Evolutionary conservation across 1,140 invertebrate species (phyloP).

Genomic region (Caligus rogercresseyi): DNA sequence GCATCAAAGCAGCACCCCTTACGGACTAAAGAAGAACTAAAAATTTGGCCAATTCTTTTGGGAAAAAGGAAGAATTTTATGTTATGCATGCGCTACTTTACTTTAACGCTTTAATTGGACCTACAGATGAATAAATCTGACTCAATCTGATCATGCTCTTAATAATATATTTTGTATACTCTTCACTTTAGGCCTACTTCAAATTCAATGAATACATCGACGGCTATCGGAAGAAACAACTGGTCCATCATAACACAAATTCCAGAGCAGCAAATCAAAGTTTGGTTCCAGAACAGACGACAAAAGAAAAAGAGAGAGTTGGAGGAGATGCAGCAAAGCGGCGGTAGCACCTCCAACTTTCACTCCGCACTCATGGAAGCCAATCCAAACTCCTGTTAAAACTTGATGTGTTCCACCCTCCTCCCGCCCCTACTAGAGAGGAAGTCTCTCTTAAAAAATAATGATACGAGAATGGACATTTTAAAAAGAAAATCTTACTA

Average conservation of each 20-base stretch:
- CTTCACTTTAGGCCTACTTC: conserved; percentile 1
- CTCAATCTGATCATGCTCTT: background rate
- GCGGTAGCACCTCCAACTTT: background rate
- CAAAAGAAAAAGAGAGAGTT: conserved; percentile 16
- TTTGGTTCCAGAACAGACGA: conserved; percentile 14
- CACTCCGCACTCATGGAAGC: background rate
- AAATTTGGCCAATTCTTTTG: no score
- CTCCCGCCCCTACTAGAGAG: no score
- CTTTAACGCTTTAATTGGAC: no score
- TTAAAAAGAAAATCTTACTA: no score
- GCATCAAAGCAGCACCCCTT: no score
- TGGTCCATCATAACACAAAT: conserved; percentile 7
- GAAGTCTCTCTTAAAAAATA: no score
- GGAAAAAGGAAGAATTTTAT: no score
- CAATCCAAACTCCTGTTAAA: background rate
- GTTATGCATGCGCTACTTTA: no score
- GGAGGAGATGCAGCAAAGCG: background rate
- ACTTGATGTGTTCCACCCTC: no score
- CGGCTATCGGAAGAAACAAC: background rate
- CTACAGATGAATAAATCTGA: no score
- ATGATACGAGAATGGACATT: no score
- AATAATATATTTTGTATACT: background rate
- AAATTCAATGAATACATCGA: conserved; percentile 15
- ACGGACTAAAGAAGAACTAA: no score
- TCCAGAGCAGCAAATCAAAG: conserved; percentile 15